Conservation (phyloP, 2,797 vertebrate species). For the Galagoides demidoff region DNA sequence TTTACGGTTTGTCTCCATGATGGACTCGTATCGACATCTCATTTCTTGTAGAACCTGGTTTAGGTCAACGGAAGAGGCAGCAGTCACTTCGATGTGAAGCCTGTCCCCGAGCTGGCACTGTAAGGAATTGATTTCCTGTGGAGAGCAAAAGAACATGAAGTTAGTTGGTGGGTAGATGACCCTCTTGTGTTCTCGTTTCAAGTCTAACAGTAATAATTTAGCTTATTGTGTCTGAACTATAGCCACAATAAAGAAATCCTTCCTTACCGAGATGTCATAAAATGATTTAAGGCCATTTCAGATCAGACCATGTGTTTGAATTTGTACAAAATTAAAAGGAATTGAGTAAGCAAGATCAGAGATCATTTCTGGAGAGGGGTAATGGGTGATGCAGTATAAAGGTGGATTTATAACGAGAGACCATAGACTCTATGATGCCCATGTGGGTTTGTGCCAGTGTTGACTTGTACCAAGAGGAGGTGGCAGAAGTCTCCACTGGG, state of each 20-base stretch:
- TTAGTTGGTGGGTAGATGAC: neutral
- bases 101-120: conserved; percentile 79
- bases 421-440: neutral
- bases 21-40: conserved; percentile 79
- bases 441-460: neutral
- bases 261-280: neutral
- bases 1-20: conserved; percentile 79
- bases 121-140: conserved; percentile 73
- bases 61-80: conserved; percentile 75
- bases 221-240: neutral
- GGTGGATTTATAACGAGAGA: neutral
- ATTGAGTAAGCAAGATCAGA: conserved; percentile 7
- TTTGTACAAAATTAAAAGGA: neutral
- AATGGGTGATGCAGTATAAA: neutral
- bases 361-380: neutral
- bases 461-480: neutral
- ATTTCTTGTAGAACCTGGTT: conserved; percentile 75
- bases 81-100: conserved; percentile 76
- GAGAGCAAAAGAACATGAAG: neutral
- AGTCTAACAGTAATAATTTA: neutral
- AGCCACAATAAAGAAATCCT: neutral
- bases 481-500: neutral
- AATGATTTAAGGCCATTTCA: neutral
- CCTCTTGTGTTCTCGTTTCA: neutral
- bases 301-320: neutral